Percentiles rank a stretch among this genome's conserved stretches.
phyloP scores from a whole-genome alignment of 2,888 invertebrate genomes.

The Candidula unifasciata region DNA sequence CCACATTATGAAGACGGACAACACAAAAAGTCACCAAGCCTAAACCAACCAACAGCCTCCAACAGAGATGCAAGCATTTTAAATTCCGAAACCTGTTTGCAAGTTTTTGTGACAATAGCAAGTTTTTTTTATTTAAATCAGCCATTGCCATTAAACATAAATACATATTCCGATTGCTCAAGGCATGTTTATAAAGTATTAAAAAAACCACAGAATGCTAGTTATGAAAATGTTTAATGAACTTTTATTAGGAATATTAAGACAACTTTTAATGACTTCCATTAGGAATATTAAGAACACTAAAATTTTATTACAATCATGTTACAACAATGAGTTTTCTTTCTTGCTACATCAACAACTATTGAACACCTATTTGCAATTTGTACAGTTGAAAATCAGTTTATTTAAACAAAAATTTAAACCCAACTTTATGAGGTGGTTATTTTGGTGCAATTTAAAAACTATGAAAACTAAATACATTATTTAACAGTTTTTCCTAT shows the following conservation, averaged over 20 bases:
- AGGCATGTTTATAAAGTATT: background rate
- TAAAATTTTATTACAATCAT: background rate
- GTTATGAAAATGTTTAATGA: slow-evolving; percentile 14
- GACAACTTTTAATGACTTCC: slow-evolving; percentile 1
- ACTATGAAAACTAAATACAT: background rate
- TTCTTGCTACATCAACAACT: too few species aligned
- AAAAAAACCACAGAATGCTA: slow-evolving; percentile 3
- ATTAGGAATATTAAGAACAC: background rate
- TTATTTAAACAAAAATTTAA: background rate
- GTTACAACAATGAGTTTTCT: background rate
- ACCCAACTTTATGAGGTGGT: background rate
- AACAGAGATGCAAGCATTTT: too few species aligned
- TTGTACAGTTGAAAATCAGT: too few species aligned
- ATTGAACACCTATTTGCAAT: too few species aligned
- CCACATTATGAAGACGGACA: too few species aligned
- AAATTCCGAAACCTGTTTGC: too few species aligned
- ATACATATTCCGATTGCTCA: too few species aligned
- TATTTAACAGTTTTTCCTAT: too few species aligned
- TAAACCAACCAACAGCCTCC: too few species aligned
- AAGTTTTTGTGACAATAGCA: too few species aligned
- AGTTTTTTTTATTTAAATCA: background rate
- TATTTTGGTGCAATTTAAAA: background rate
- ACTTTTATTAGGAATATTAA: background rate
- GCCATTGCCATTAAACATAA: too few species aligned
- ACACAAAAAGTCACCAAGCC: too few species aligned